phyloP scores from a whole-genome alignment of 2,113 vertebrate genomes.

The Dicerorhinus sumatrensis region DNA sequence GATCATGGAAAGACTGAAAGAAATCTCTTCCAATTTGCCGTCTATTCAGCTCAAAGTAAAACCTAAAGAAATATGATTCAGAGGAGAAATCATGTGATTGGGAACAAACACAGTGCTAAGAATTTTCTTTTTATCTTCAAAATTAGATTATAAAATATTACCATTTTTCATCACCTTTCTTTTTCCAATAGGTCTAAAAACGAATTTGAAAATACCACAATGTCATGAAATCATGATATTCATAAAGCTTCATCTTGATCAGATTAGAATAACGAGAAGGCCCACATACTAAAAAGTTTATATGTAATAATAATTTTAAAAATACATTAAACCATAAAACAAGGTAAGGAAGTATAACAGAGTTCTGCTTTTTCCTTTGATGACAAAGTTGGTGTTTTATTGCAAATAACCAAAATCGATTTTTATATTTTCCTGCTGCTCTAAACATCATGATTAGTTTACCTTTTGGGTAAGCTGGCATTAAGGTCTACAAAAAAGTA shows the following conservation, averaged over 20 bases:
- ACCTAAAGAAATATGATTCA: not conserved
- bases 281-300: not conserved
- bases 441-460: not conserved
- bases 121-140: slow-evolving; percentile 1
- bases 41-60: not conserved
- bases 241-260: not conserved
- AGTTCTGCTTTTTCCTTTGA: slow-evolving; percentile 1
- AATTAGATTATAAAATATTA: slow-evolving; percentile 29
- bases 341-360: not conserved
- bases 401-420: slow-evolving; percentile 22
- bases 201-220: not conserved
- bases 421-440: not conserved
- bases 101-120: not conserved
- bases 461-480: not conserved
- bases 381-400: slow-evolving; percentile 2
- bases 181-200: slow-evolving; percentile 21
- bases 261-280: slow-evolving; percentile 39
- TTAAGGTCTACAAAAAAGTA: not conserved
- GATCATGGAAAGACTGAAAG: not conserved
- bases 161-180: not conserved
- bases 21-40: slow-evolving; percentile 2
- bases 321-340: not conserved
- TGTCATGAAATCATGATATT: slow-evolving; percentile 21
- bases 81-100: not conserved
- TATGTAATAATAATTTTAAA: not conserved